A percentile compares a stretch with the other conserved stretches of the same genome.
These are phyloP conservation scores for Torymus texanus DNA, from an alignment of 2,888 invertebrate species.

Conservation along the genomic window DNA sequence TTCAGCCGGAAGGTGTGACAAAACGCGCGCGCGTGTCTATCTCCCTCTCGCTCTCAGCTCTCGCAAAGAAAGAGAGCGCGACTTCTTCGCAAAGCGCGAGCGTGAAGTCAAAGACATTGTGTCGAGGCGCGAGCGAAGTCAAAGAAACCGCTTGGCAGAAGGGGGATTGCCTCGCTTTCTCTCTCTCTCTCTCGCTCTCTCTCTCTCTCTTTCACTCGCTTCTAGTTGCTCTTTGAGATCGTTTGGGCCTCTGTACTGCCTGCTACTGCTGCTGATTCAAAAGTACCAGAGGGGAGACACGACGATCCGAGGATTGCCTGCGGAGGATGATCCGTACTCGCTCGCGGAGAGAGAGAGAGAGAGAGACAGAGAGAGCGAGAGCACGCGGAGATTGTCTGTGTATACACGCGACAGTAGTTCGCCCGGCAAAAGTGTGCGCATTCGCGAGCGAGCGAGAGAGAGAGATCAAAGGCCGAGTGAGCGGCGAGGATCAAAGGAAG, in stretches of 20 bases:
- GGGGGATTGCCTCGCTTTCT: not conserved
- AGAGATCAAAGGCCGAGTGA: slow-evolving; percentile 26
- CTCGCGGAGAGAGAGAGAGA: not conserved
- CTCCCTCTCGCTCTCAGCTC: slow-evolving; percentile 14
- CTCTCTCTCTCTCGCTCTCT: not conserved
- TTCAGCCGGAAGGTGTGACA: slow-evolving; percentile 37
- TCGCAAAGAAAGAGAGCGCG: slow-evolving; percentile 3
- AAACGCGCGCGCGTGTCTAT: slow-evolving; percentile 38
- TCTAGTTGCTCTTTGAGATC: slow-evolving; percentile 24
- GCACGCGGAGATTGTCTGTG: not conserved
- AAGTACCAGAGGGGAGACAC: not conserved
- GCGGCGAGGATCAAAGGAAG: slow-evolving; percentile 49
- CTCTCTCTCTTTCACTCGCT: too few species aligned
- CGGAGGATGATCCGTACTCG: too few species aligned
- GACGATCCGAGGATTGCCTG: too few species aligned
- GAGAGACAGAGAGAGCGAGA: slow-evolving; percentile 5
- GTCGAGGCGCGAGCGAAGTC: slow-evolving; percentile 20
- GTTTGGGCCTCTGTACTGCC: slow-evolving; percentile 15
- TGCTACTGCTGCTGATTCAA: slow-evolving; percentile 21
- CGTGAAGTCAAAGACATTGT: slow-evolving; percentile 30
- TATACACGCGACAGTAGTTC: slow-evolving; percentile 31
- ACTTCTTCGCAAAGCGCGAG: not conserved
- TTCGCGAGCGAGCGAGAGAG: not conserved
- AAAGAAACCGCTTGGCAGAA: slow-evolving; percentile 3
- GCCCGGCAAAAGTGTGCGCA: not conserved